Conservation (phyloP, 2,797 vertebrate genomes). For the Clarias platycephalus region DNA sequence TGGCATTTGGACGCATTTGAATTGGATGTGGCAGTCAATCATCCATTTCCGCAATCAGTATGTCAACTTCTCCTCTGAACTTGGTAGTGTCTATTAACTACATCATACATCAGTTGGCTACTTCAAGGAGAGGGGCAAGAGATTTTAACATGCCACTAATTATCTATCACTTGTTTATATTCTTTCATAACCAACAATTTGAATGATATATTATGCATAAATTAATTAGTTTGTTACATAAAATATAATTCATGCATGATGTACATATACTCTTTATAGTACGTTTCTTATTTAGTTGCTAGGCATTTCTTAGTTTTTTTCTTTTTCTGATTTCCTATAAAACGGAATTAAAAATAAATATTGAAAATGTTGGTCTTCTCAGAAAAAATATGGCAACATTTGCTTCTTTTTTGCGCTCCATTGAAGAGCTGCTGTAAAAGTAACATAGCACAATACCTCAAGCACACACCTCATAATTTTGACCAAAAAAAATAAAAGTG, state of each 20-base stretch:
- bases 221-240: not conserved
- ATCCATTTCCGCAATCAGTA: not conserved
- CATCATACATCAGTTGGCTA: not conserved
- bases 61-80: not conserved
- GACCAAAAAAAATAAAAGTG: not conserved
- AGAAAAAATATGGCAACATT: not conserved
- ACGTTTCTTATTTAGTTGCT: too few species aligned
- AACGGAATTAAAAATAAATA: too few species aligned
- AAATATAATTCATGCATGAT: not conserved
- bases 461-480: not conserved
- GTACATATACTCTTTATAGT: too few species aligned
- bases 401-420: not conserved
- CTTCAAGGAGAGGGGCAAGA: not conserved
- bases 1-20: not conserved
- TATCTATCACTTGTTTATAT: not conserved
- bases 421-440: not conserved
- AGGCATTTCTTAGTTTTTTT: too few species aligned
- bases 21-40: slow-evolving; percentile 1
- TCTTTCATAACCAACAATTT: not conserved
- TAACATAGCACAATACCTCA: not conserved
- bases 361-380: not conserved
- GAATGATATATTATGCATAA: not conserved
- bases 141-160: not conserved
- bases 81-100: not conserved
- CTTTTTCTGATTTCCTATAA: too few species aligned